Percentiles rank a stretch among this genome's conserved stretches.
Conservation (phyloP, 2,888 invertebrate species). For the Heliconius ethilla region DNA sequence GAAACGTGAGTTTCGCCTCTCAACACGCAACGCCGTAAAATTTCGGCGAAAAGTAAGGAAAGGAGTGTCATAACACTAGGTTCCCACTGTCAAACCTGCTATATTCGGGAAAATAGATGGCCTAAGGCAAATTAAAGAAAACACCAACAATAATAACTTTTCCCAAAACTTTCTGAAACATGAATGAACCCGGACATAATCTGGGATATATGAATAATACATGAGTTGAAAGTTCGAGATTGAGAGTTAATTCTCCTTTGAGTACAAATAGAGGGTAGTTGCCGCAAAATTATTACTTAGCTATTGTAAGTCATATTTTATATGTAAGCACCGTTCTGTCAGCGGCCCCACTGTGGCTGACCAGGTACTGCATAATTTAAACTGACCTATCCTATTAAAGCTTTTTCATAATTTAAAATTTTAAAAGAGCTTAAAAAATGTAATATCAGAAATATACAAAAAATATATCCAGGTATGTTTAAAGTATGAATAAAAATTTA, state of each 20-base stretch:
- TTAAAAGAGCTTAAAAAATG: neutral
- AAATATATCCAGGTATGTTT: too few species aligned
- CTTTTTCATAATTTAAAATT: neutral
- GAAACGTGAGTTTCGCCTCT: too few species aligned
- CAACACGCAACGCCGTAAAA: too few species aligned
- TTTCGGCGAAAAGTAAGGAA: neutral
- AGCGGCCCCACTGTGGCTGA: slow-evolving; percentile 12
- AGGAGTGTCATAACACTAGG: too few species aligned
- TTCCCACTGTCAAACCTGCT: too few species aligned
- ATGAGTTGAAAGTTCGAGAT: slow-evolving; percentile 54
- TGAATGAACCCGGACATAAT: slow-evolving; percentile 51
- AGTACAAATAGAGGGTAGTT: slow-evolving; percentile 43
- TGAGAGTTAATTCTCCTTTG: slow-evolving; percentile 52
- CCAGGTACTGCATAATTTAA: slow-evolving; percentile 21
- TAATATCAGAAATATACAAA: neutral
- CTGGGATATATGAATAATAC: slow-evolving; percentile 56
- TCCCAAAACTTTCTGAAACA: slow-evolving; percentile 23
- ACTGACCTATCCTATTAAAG: slow-evolving; percentile 5
- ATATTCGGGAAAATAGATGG: too few species aligned
- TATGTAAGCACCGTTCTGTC: slow-evolving; percentile 19
- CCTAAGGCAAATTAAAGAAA: slow-evolving; percentile 12
- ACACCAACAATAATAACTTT: slow-evolving; percentile 27
- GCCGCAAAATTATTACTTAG: slow-evolving; percentile 45
- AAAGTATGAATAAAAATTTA: too few species aligned
- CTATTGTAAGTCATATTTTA: slow-evolving; percentile 33